phyloP scores from a whole-genome alignment of 2,113 vertebrate species.

The Furnarius figulus region DNA sequence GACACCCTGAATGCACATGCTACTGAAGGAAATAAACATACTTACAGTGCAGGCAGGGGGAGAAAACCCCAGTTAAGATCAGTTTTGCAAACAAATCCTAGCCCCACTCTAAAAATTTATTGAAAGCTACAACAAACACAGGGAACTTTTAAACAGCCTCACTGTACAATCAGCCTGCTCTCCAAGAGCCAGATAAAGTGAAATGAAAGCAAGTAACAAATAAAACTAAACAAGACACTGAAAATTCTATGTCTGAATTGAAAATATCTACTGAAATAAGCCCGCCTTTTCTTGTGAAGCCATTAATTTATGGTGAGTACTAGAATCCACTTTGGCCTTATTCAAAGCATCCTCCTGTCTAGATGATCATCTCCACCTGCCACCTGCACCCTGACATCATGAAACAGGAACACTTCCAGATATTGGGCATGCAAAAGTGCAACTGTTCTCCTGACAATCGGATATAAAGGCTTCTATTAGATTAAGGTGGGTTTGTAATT shows the following conservation, averaged over 20 bases:
- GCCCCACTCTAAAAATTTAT: not conserved
- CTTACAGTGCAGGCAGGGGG: not conserved
- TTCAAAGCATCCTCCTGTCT: not conserved
- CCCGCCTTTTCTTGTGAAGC: not conserved
- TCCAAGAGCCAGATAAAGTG: not conserved
- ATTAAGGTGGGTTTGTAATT: not conserved
- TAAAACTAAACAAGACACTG: not conserved
- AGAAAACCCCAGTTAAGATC: not conserved
- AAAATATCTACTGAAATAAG: not conserved
- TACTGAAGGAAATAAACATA: not conserved
- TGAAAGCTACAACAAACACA: not conserved
- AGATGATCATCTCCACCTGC: not conserved
- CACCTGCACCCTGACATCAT: not conserved
- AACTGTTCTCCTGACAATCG: not conserved
- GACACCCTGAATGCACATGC: not conserved
- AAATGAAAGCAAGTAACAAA: not conserved
- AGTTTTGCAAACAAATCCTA: not conserved
- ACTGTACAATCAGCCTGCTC: not conserved
- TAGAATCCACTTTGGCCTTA: not conserved
- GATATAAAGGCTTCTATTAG: not conserved
- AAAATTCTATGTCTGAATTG: not conserved
- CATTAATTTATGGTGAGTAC: not conserved
- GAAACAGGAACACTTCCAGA: not conserved
- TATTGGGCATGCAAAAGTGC: not conserved
- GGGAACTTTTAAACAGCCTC: not conserved